Base-by-base conservation (phyloP, 1,140 invertebrate genomes). In the Drosophila serrata region DNA sequence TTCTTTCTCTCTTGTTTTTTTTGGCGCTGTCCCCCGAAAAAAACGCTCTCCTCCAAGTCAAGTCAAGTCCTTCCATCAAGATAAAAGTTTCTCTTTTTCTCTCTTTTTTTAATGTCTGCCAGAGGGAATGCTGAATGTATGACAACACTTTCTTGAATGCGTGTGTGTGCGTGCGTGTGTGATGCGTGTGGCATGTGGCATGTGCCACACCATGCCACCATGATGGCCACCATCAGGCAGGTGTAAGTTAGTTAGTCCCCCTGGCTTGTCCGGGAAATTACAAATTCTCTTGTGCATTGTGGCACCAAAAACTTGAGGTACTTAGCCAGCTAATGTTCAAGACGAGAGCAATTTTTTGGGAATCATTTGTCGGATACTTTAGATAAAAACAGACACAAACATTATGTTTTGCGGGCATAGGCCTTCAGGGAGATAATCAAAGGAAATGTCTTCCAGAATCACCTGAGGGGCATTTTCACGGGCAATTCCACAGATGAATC, bases 51-150 rank as follows among this genome's bases (percentile, higher is more conserved):
- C 46, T 73, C 46, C 61, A 75, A 76, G 74, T 59, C 61, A 75
- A 76, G 74, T 59, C 62, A 76, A 76, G 74, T 67, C 62, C 72
- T 76, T 75, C 73, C 39, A 76, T 76, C 74, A 77, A 76, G 74
- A 76, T 76, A 76, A 60, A 76, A 76, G 53, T 76, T 76, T 51
- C 13, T 15, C 3, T 76, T 76, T 51, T 7, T 15, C 3, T 46
- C 15, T 46, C 13, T 45, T 51, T 53, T 59, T 42, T 74, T 43
- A 39, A 67, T 31, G 73, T 46, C 62, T 76, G 74, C 73, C 73
- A 75, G 70, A 76, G 74, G 74, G 74, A 76, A 76, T 76, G 75
- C 63, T 42, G 67, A 76, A 76, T 76, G 74, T 76, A 53, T 57
- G 65, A 57, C 35, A 65, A 63, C 77, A 62, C 49, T 72, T 57